Evolutionary conservation across 53 echinoderm and acorn worm genomes (phyloP), one percentile per base, ranked within the genome.

Genomic region (Henricia sp.): DNA sequence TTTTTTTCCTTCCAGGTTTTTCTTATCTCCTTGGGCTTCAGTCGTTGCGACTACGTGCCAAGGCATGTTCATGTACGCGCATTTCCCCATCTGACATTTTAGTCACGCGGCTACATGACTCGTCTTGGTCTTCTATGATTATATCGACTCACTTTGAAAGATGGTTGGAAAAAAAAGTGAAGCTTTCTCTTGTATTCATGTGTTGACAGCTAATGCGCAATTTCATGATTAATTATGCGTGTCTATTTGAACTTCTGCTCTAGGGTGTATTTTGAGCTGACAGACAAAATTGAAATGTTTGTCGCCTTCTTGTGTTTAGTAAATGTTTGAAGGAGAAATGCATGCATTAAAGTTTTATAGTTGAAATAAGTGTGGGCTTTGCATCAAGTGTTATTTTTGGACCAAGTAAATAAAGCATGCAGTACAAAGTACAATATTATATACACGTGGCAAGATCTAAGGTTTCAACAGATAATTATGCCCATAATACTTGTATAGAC

Each of bases 11-110:
- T 16, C 71, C 48, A 3, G 30, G 30, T 14, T 29, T 13, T 30
- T 3, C 9, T 32, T 12, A 28, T n/a, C 20, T 30, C 62, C 9
- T 10, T 9, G 11, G 14, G n/a, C 33, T 60, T 33, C 11, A 60
- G n/a, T n/a, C n/a, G n/a, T n/a, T n/a, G n/a, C n/a, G n/a, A n/a
- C n/a, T n/a, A n/a, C n/a, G n/a, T 60, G 62, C 62, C 10, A 16
- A 27, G 29, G 62, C 62, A 60, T 34, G 62, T 60, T 4, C 24
- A 34, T 29, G 62, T 60, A 16, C 11, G 62, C 13, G 32, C 33
- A 60, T 60, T n/a, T n/a, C 62, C 62, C 29, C 12, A 6, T 60
- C 62, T 60, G 30, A 29, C 62, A 60, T 60, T 60, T 60, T 30
- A 32, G 62, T 32, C 33, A 34, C 30, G 8, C 8, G 62, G 13